Percentiles rank a stretch among this genome's conserved stretches.
phyloP scores from a whole-genome alignment of 2,797 vertebrate genomes.

The Dermochelys coriacea region DNA sequence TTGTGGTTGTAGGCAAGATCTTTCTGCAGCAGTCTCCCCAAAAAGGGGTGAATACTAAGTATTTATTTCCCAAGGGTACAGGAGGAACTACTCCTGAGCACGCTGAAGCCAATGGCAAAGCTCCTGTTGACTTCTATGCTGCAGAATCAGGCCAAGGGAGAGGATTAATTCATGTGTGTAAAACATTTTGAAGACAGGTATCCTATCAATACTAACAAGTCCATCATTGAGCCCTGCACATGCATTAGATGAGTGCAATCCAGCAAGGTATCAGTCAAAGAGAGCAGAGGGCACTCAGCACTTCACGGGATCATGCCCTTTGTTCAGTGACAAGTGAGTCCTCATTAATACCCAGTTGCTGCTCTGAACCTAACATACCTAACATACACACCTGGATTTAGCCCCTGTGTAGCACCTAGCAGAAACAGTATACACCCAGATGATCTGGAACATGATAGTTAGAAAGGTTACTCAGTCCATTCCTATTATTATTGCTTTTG shows the following conservation, averaged over 20 bases:
- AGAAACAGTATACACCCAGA: not conserved
- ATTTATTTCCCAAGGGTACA: not conserved
- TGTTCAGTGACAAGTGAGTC: not conserved
- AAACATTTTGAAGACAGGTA: not conserved
- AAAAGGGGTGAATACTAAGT: not conserved
- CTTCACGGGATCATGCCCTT: not conserved
- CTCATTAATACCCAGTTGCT: not conserved
- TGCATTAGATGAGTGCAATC: not conserved
- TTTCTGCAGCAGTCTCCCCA: not conserved
- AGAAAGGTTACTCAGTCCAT: constrained; percentile 5
- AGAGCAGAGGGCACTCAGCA: not conserved
- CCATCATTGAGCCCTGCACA: not conserved
- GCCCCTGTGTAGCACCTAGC: not conserved
- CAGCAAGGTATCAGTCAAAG: not conserved
- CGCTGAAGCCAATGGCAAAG: not conserved
- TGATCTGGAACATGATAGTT: not conserved
- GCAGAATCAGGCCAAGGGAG: not conserved
- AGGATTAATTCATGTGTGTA: not conserved
- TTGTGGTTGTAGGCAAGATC: not conserved
- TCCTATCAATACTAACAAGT: not conserved
- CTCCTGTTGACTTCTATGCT: not conserved
- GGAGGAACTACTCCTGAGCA: not conserved
- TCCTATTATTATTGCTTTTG: constrained; percentile 16
- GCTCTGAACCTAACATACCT: not conserved
- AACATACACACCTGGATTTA: not conserved